Evolutionary conservation across 1,140 invertebrate species (phyloP), one percentile per base, ranked within the genome.

Genomic region (Drosophila nigrodunni): DNA sequence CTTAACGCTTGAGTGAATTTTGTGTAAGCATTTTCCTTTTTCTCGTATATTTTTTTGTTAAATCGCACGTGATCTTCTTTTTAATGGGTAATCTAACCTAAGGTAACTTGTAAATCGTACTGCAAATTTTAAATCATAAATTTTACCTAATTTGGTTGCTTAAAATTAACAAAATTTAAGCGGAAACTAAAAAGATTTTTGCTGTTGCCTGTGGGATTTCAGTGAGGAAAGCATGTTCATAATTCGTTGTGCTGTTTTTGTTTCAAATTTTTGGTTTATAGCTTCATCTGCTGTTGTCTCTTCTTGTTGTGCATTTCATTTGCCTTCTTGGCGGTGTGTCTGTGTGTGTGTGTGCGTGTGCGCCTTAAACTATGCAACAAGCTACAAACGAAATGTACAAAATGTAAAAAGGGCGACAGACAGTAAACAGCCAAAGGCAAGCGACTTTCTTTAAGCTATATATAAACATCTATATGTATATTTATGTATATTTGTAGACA

Each of bases 1-100:
- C 62, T 86, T 87, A 78, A 87, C 80, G 82, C 82, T 87, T 76
- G 67, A 86, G 78, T 87, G 79, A 78, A 82, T 76, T 74, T 69
- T 54, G 74, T 74, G 78, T 72, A 78, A 81, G 78, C 78, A 77
- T 67, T 75, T 79, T 55, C 34, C 35, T 35, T 35, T 54, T 52
- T 39, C 30, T 21, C 9, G 50, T 21, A n/a, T 13, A 54, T 49
- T 34, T 67, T 60, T 52, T 43, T 67, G 41, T 21, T 72, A 52
- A 30, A 54, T 10, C 10, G 59, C 44, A 47, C 44, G 44, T 47
- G 44, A 13, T 15, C 44, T 47, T 47, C 18, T 2, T 47, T 47
- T 5, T 47, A 18, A 7, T 47, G 11, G 7, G 9, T 21, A 30
- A 30, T 5, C 9, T 25, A 21, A 15, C 37, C 37, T 21, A 35